Evolutionary conservation across 2,113 vertebrate species (phyloP), one percentile per base, ranked within the genome.

Genomic region (Hiodon tergisus): DNA sequence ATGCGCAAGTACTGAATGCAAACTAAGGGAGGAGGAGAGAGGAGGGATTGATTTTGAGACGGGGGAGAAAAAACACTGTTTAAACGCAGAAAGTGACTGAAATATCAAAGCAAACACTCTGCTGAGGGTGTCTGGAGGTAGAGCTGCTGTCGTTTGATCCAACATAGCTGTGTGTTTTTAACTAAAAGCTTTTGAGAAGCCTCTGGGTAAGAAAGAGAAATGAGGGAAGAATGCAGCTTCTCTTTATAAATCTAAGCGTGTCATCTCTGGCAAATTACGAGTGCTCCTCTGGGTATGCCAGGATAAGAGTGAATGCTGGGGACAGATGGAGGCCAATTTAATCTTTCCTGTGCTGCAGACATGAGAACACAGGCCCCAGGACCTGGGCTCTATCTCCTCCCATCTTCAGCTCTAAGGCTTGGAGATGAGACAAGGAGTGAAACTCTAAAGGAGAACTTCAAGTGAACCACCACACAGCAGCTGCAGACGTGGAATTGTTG

Each of bases 171-270:
- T 80, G 85, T 85, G 82, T 87, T 85, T 83, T 84, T 82, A 74
- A 73, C 83, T 86, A 86, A 89, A 89, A 85, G 86, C 85, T 87
- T 85, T 84, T 73, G 79, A 82, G 84, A 83, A 84, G 83, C 87
- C 82, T 87, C 78, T 82, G 79, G 86, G 83, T 83, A 78, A 62
- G 53, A 16, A 57, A 31, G 52, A 75, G 72, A 86, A 81, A 76
- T 51, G 72, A 79, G 79, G 83, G 79, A 77, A 86, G 82, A 85
- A 83, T 14, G 71, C 66, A 76, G 76, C 31, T 67, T 31, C 81
- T 78, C 73, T 76, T 53, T 53, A 77, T 69, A 62, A 80, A 73
- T 60, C 76, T 81, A 77, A 76, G 72, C 80, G 73, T 87, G 82
- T 87, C 86, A 87, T 86, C 81, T 84, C 61, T 63, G 81, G 77